Conservation (phyloP, 2,888 invertebrate species). For the Phanerotoma sp. region DNA sequence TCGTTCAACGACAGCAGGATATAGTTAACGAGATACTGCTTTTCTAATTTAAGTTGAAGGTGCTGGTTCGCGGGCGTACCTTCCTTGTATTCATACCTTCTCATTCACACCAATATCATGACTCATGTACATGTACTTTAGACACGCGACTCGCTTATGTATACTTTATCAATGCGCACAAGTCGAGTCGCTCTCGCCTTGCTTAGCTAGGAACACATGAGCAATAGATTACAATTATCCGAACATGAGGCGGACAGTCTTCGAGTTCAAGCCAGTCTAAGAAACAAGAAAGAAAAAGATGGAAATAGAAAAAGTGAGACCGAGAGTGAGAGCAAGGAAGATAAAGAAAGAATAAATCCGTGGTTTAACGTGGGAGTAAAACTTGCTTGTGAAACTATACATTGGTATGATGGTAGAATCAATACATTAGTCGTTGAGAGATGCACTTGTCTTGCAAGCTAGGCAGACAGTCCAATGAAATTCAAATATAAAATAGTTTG, state of each 20-base stretch:
- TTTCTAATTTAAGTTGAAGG: constrained; percentile 33
- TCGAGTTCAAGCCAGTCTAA: not conserved
- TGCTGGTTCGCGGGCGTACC: constrained; percentile 15
- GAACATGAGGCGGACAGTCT: constrained; percentile 44
- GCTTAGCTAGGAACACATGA: constrained; percentile 22
- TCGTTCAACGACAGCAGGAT: constrained; percentile 7
- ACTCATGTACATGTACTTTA: constrained; percentile 19
- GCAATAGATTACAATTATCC: constrained; percentile 56
- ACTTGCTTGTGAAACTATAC: not conserved
- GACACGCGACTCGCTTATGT: constrained; percentile 36
- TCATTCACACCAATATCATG: constrained; percentile 4
- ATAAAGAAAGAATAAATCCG: constrained; percentile 1
- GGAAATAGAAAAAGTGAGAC: no score
- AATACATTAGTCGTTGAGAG: no score
- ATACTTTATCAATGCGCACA: constrained; percentile 46
- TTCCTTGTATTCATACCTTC: constrained; percentile 9
- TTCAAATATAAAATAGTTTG: no score
- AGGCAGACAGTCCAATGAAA: no score
- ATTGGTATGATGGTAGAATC: no score
- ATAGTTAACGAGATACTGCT: constrained; percentile 32
- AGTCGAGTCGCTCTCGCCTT: constrained; percentile 28
- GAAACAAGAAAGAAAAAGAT: not conserved
- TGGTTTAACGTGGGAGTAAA: constrained; percentile 31
- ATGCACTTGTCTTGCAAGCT: no score
- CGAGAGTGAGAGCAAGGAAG: no score